Evolutionary conservation across 2,797 vertebrate species (phyloP).

Genomic region (Heteromormyrus szaboi): DNA sequence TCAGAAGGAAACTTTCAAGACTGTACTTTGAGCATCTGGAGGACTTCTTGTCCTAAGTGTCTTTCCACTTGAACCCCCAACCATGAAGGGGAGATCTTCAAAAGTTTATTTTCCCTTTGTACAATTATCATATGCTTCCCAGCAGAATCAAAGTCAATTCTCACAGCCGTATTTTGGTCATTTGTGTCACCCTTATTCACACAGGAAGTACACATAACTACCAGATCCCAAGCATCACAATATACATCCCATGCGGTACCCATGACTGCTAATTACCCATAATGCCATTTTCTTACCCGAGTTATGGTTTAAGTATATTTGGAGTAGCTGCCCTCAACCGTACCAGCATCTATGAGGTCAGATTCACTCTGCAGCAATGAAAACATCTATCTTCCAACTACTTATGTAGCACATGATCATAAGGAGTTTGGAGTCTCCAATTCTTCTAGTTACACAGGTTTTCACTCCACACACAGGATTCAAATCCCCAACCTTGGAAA

Average conservation of each 20-base stretch:
- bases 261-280: neutral
- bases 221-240: neutral
- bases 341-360: neutral
- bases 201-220: neutral
- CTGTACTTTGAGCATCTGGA: neutral
- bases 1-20: neutral
- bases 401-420: neutral
- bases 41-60: neutral
- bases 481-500: neutral
- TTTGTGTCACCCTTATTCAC: neutral
- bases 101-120: neutral
- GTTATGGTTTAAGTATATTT: neutral
- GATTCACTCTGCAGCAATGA: neutral
- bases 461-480: neutral
- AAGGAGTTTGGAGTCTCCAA: neutral
- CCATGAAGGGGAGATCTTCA: neutral
- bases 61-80: neutral
- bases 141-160: neutral
- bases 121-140: neutral
- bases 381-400: neutral
- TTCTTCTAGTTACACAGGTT: neutral
- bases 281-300: neutral
- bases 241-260: neutral
- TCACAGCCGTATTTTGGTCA: neutral
- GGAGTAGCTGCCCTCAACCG: neutral